These are phyloP conservation scores for Dasyornis broadbenti DNA, from an alignment of 2,113 vertebrate genomes.

Conservation along the genomic window DNA sequence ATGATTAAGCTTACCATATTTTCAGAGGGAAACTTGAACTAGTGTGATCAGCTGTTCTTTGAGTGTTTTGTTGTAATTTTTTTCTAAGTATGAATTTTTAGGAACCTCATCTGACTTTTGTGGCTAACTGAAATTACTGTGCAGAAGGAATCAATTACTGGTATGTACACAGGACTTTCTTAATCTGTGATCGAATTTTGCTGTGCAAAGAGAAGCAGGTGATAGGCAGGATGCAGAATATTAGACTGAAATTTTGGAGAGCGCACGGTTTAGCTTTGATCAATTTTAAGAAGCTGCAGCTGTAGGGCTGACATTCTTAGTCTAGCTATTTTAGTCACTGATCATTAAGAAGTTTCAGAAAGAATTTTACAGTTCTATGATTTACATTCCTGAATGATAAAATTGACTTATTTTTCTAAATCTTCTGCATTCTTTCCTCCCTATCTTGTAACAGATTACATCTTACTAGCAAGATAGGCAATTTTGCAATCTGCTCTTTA, in stretches of 20 bases:
- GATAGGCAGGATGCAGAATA: neutral
- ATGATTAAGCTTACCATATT: neutral
- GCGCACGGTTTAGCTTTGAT: neutral
- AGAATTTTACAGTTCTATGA: neutral
- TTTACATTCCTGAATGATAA: slow-evolving; percentile 18
- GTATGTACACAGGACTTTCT: neutral
- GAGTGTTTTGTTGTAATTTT: neutral
- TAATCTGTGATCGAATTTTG: neutral
- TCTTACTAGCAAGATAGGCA: neutral
- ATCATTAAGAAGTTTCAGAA: slow-evolving; percentile 31
- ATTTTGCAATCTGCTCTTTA: neutral
- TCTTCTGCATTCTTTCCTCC: neutral
- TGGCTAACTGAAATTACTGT: neutral
- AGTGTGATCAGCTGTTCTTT: neutral
- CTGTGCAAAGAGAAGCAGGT: neutral
- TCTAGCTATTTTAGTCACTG: slow-evolving; percentile 27
- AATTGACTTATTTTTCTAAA: slow-evolving; percentile 10
- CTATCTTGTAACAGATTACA: neutral
- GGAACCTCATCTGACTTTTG: neutral
- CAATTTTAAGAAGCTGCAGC: slow-evolving; percentile 37
- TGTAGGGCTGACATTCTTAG: slow-evolving; percentile 25
- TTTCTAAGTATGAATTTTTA: neutral
- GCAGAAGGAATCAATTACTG: neutral
- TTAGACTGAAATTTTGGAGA: neutral
- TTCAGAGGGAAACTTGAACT: neutral